Evolutionary conservation across 1,140 invertebrate genomes (phyloP).

Genomic region (Temnothorax curvispinosus): DNA sequence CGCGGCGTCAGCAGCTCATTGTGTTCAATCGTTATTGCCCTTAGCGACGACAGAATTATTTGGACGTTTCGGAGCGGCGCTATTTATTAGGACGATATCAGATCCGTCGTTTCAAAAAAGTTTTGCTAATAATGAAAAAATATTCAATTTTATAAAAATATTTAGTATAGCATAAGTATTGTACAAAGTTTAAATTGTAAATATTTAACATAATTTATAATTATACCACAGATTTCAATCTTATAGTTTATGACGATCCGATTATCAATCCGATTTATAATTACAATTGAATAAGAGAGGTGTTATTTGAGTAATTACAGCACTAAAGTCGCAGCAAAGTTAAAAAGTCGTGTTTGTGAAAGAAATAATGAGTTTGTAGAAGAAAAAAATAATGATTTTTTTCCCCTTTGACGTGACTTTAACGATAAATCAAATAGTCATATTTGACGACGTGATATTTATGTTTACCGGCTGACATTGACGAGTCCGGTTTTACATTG

Average conservation of each 20-base stretch:
- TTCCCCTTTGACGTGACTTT: background rate
- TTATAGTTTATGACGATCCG: background rate
- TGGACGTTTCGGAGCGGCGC: background rate
- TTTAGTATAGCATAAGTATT: background rate
- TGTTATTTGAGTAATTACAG: background rate
- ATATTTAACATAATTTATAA: background rate
- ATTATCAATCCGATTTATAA: background rate
- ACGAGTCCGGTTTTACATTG: background rate
- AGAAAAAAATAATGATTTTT: background rate
- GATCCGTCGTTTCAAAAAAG: background rate
- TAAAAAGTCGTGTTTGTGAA: background rate
- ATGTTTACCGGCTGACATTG: background rate
- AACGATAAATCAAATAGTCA: background rate
- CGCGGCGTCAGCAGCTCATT: background rate
- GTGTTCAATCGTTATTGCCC: background rate
- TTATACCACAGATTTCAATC: background rate
- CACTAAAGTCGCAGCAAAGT: background rate
- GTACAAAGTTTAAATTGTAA: background rate
- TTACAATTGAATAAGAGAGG: background rate
- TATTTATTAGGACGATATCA: background rate
- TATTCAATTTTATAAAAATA: background rate
- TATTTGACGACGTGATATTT: background rate
- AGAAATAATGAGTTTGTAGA: background rate
- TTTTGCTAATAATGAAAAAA: background rate
- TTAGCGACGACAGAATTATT: background rate